Percentiles rank a stretch among this genome's conserved stretches.
Conservation (phyloP, 2,113 vertebrate species). For the Hippocampus mohnikei region DNA sequence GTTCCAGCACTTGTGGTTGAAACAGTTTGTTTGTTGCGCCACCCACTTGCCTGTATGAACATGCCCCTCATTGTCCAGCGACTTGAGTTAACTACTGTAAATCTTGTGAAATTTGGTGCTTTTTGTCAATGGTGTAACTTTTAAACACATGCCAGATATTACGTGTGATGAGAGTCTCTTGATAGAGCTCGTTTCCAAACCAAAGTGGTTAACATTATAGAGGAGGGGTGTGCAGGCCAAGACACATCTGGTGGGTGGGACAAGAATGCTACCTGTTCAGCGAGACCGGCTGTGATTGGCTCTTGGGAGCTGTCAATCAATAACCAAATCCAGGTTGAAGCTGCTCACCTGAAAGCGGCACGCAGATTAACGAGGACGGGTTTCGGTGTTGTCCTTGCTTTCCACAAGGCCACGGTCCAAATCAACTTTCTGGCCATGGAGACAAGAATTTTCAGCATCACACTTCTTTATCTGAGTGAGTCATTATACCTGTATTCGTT, state of each 20-base stretch:
- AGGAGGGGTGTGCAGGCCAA: slow-evolving; percentile 18
- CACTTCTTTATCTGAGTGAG: slow-evolving; percentile 53
- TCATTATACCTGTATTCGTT: slow-evolving; percentile 51
- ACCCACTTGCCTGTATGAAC: neutral
- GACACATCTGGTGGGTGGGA: slow-evolving; percentile 23
- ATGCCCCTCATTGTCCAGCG: neutral
- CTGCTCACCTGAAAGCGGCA: neutral
- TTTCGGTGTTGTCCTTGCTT: slow-evolving; percentile 15
- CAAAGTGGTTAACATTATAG: neutral
- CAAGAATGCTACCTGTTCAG: slow-evolving; percentile 9
- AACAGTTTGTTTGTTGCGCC: neutral
- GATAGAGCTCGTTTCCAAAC: neutral
- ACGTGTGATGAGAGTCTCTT: neutral
- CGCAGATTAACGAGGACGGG: neutral
- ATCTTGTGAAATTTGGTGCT: neutral
- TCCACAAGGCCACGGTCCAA: neutral
- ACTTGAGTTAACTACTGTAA: neutral
- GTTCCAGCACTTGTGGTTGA: slow-evolving; percentile 4
- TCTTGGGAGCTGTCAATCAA: slow-evolving; percentile 26
- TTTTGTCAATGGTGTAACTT: neutral
- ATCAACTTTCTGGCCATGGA: slow-evolving; percentile 4
- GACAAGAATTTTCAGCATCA: neutral
- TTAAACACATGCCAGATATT: neutral
- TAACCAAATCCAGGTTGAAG: neutral
- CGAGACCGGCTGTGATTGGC: slow-evolving; percentile 38